These are phyloP conservation scores for Neuroscelio doddi DNA, from an alignment of 2,888 invertebrate genomes.

Conservation along the genomic window DNA sequence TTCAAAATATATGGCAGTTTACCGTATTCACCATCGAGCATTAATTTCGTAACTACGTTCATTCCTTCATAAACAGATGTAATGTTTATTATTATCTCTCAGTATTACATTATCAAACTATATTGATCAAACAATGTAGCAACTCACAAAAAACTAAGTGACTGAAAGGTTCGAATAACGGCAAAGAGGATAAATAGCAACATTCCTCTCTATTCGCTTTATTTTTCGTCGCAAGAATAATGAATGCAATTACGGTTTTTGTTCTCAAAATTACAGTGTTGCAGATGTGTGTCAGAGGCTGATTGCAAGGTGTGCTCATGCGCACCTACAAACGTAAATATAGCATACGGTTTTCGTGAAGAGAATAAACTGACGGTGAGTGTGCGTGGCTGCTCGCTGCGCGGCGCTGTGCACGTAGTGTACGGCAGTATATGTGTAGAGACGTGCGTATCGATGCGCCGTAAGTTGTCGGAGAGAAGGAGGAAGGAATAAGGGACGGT, in stretches of 20 bases:
- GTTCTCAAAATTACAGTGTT: conserved; percentile 65
- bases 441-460: conserved; percentile 19
- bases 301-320: conserved; percentile 58
- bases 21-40: too few species aligned
- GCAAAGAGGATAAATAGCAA: conserved; percentile 2
- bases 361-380: neutral
- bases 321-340: conserved; percentile 33
- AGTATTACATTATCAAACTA: neutral
- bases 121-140: neutral
- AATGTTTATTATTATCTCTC: too few species aligned
- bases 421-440: conserved; percentile 1
- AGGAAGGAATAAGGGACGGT: conserved; percentile 25
- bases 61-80: too few species aligned
- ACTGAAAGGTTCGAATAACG: conserved; percentile 17
- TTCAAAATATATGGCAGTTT: too few species aligned
- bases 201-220: conserved; percentile 50
- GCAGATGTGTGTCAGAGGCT: conserved; percentile 62
- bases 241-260: conserved; percentile 69
- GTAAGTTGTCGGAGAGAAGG: conserved; percentile 34
- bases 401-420: neutral
- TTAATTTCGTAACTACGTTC: too few species aligned
- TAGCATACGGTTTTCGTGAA: conserved; percentile 24
- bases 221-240: conserved; percentile 61
- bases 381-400: conserved; percentile 1
- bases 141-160: conserved; percentile 3